Conservation (phyloP, 2,113 vertebrate species). For the Amazona guildingii region DNA sequence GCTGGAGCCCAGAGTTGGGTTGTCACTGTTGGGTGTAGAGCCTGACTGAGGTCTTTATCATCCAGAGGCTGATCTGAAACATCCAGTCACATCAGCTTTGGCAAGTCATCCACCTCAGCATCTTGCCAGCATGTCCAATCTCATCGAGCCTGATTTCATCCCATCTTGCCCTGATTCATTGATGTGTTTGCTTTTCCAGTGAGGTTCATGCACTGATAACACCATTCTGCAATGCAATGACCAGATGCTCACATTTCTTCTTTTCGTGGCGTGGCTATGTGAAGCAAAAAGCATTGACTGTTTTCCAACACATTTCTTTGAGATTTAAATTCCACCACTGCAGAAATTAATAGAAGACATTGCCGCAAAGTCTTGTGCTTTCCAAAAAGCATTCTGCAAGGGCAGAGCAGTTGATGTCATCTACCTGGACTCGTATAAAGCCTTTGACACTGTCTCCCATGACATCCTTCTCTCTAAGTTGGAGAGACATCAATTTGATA, state of each 20-base stretch:
- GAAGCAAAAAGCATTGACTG: not conserved
- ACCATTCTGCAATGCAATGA: not conserved
- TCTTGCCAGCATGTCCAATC: not conserved
- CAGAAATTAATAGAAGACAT: not conserved
- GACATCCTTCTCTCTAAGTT: too few relatives aligned
- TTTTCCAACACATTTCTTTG: not conserved
- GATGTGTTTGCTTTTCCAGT: not conserved
- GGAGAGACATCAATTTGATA: too few relatives aligned
- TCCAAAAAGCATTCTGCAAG: not conserved
- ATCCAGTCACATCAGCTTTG: not conserved
- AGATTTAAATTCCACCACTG: not conserved
- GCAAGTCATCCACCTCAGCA: not conserved
- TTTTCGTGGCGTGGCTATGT: fast-evolving
- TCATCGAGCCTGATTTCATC: not conserved
- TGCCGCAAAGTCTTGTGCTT: not conserved
- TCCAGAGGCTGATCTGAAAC: not conserved
- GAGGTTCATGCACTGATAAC: not conserved
- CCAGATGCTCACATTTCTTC: not conserved
- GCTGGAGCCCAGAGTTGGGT: not conserved
- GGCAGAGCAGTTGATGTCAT: not conserved
- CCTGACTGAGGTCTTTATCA: not conserved
- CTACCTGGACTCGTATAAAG: too few relatives aligned
- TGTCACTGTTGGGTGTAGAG: not conserved
- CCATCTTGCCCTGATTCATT: not conserved
- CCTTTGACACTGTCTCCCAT: too few relatives aligned